Conservation (phyloP, 2,113 vertebrate genomes). For the Pachyramphus minor region DNA sequence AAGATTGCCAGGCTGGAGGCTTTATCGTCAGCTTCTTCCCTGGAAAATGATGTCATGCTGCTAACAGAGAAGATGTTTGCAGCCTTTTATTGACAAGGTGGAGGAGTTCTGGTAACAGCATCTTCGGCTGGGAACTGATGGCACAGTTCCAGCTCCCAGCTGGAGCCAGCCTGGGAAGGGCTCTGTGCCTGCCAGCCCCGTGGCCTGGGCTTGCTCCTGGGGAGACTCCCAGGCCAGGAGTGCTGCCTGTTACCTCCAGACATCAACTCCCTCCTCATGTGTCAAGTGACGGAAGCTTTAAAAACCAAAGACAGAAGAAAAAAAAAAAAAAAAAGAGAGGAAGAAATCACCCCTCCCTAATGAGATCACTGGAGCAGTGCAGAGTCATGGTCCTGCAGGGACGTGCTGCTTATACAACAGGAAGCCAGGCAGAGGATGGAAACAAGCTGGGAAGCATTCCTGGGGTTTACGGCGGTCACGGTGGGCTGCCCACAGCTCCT, state of each 20-base stretch:
- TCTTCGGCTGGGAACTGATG: conserved; percentile 53
- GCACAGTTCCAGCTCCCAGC: conserved; percentile 46
- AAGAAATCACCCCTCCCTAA: conserved; percentile 32
- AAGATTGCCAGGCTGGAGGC: conserved; percentile 37
- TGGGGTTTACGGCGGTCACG: not conserved
- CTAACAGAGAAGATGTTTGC: conserved; percentile 55
- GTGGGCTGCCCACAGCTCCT: not conserved
- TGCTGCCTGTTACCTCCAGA: conserved; percentile 5
- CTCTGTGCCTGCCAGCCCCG: not conserved
- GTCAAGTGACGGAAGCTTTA: conserved; percentile 6
- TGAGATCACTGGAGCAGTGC: conserved; percentile 48
- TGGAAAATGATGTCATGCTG: conserved; percentile 63
- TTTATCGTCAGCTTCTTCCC: conserved; percentile 22
- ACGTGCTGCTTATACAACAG: conserved; percentile 4
- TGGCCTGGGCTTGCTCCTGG: not conserved
- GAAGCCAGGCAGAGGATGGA: not conserved
- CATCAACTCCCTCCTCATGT: conserved; percentile 24
- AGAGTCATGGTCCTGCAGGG: conserved; percentile 53
- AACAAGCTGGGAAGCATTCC: not conserved
- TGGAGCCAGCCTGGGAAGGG: not conserved
- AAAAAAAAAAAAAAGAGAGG: not conserved
- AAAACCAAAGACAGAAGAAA: not conserved
- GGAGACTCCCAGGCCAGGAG: not conserved
- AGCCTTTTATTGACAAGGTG: conserved; percentile 63
- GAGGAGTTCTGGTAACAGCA: conserved; percentile 66